Evolutionary conservation across 2,888 invertebrate species (phyloP), one percentile per base, ranked within the genome.

Genomic region (Apomyelois bistriatella): DNA sequence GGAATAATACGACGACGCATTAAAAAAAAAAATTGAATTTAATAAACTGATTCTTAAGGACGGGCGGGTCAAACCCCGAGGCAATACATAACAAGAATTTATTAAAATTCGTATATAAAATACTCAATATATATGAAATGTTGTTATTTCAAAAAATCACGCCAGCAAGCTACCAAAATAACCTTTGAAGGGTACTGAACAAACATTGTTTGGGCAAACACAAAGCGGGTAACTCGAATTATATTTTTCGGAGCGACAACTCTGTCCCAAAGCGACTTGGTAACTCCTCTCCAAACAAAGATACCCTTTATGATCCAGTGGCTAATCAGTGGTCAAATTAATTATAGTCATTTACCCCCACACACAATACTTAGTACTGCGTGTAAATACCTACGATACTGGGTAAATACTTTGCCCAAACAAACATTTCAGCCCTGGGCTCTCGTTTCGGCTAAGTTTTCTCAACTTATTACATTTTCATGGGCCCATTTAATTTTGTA

Each of bases 261-360:
- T 48, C 17, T 9, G 15, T 15, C 37, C 28, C 22, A 22, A 35
- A 38, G 37, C 17, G 13, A 30, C 48, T 38, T 28, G 7, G 1
- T 8, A 28, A 12, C 13, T 49, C 37, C 30, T 7, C n/a, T 36
- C 10, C 38, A 38, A 40, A 38, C 38, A 28, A 49, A 48, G 38
- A 8, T 17, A 12, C 22, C 8, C 38, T 49, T 40, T 15, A 30
- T 12, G 28, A 30, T 28, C 28, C 38, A 12, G 13, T 28, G 38
- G 38, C 46, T 49, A 49, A 49, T 49, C 38, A 49, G 13, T 9
- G 13, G 13, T 7, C 40, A 22, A 49, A 38, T 38, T 49, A 49
- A 49, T 49, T 28, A 10, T 28, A 28, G 48, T 10, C 28, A 13
- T 22, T 49, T 40, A 28, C 4, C 48, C 4, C 48, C 37, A n/a